Conservation (phyloP, 2,888 invertebrate species). For the Drosophila paranaensis region DNA sequence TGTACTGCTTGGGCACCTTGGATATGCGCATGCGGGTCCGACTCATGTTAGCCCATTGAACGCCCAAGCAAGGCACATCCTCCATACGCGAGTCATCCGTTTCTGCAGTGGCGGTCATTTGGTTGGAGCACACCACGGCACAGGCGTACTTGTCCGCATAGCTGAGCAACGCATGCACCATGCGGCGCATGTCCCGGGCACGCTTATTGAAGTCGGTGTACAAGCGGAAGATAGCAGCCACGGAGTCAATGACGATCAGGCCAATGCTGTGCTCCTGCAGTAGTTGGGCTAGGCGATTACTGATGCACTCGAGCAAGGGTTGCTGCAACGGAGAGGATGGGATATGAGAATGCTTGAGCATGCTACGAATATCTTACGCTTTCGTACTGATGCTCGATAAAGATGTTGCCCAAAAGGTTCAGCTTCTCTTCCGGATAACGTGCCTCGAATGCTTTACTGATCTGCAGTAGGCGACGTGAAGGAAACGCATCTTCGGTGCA, state of each 20-base stretch:
- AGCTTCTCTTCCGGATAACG: slow-evolving; percentile 78
- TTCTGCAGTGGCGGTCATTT: slow-evolving; percentile 85
- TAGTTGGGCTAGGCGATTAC: slow-evolving; percentile 86
- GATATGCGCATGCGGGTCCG: slow-evolving; percentile 86
- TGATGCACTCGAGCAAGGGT: slow-evolving; percentile 86
- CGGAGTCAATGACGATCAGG: slow-evolving; percentile 90
- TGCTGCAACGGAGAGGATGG: slow-evolving; percentile 82
- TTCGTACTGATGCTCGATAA: slow-evolving; percentile 88
- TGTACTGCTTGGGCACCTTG: slow-evolving; percentile 80
- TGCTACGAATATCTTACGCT: slow-evolving; percentile 67
- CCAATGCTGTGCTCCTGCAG: slow-evolving; percentile 86
- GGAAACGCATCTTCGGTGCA: slow-evolving; percentile 91
- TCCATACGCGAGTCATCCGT: slow-evolving; percentile 39
- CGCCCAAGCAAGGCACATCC: slow-evolving; percentile 87
- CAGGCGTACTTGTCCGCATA: slow-evolving; percentile 86
- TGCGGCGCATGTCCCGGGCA: slow-evolving; percentile 86
- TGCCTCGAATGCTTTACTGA: slow-evolving; percentile 84
- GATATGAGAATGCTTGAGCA: background rate
- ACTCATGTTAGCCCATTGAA: slow-evolving; percentile 89
- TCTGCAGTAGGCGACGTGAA: slow-evolving; percentile 88
- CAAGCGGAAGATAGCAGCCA: slow-evolving; percentile 89
- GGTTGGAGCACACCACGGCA: slow-evolving; percentile 89
- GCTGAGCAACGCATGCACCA: slow-evolving; percentile 87
- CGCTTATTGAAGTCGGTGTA: slow-evolving; percentile 85
- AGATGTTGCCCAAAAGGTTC: slow-evolving; percentile 87